A percentile compares a stretch with the other conserved stretches of the same genome.
Evolutionary conservation across 2,113 vertebrate species (phyloP).

Genomic region (Gila orcuttii): DNA sequence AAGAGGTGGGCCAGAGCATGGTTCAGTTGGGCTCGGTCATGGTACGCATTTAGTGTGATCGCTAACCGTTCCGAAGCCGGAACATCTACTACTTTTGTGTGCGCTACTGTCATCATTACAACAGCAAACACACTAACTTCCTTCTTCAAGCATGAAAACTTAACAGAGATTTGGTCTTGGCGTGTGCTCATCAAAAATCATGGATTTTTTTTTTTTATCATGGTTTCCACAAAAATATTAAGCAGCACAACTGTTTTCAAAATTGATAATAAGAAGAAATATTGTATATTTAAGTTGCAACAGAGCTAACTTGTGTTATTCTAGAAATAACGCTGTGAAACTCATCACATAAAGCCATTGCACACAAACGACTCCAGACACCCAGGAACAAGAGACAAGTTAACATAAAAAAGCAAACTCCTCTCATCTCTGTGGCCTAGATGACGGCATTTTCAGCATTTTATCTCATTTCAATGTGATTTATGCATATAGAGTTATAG

Average conservation of each 20-base stretch:
- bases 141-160: background rate
- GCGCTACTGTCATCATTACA: too few species aligned
- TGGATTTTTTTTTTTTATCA: too few species aligned
- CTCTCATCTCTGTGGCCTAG: background rate
- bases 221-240: background rate
- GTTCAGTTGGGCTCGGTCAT: too few species aligned
- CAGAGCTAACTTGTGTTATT: constrained; percentile 9
- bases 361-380: constrained; percentile 25
- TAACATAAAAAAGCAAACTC: background rate
- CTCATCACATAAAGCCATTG: constrained; percentile 18
- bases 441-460: constrained; percentile 19
- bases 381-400: background rate
- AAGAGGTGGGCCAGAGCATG: too few species aligned
- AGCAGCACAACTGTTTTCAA: background rate
- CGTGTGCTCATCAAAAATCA: too few species aligned
- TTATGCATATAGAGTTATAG: constrained; percentile 10
- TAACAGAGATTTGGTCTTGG: too few species aligned
- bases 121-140: background rate
- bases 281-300: background rate
- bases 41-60: too few species aligned
- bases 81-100: too few species aligned
- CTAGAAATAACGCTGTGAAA: background rate
- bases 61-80: too few species aligned
- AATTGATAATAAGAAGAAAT: background rate
- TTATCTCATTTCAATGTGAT: constrained; percentile 42